These are phyloP conservation scores for Malthinus seriepunctatus DNA, from an alignment of 2,888 invertebrate species.

Conservation along the genomic window DNA sequence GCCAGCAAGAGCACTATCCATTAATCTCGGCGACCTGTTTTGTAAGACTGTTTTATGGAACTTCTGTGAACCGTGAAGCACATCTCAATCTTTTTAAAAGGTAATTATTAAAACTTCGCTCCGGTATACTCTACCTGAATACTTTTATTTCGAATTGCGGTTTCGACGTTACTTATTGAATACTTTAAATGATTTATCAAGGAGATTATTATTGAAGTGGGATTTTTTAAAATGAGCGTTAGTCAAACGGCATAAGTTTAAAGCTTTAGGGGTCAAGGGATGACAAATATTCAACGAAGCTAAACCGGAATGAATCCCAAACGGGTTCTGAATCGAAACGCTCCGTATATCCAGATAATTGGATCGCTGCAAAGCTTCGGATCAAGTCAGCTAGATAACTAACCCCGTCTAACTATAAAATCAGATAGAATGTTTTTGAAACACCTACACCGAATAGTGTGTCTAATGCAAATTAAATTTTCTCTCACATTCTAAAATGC, in stretches of 20 bases:
- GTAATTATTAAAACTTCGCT: conserved; percentile 17
- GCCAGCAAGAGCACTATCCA: conserved; percentile 43
- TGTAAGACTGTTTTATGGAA: conserved; percentile 41
- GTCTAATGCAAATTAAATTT: conserved; percentile 34
- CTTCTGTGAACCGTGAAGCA: conserved; percentile 43
- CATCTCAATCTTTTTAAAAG: conserved; percentile 43
- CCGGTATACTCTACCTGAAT: conserved; percentile 13
- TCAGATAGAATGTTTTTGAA: conserved; percentile 44
- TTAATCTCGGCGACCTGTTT: conserved; percentile 39
- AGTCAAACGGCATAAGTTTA: conserved; percentile 20
- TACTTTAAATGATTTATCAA: conserved; percentile 4
- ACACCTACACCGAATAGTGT: conserved; percentile 26
- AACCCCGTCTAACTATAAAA: conserved; percentile 49
- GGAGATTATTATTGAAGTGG: conserved; percentile 7
- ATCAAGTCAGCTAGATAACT: conserved; percentile 54
- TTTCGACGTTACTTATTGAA: conserved; percentile 12
- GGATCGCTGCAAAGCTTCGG: conserved; percentile 54
- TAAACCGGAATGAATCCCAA: conserved; percentile 47
- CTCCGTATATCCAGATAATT: conserved; percentile 55
- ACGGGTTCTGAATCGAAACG: conserved; percentile 52
- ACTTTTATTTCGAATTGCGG: conserved; percentile 11
- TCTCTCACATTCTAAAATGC: conserved; percentile 44
- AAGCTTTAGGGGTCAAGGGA: conserved; percentile 27
- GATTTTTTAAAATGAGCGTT: conserved; percentile 9
- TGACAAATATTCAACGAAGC: conserved; percentile 36